Evolutionary conservation across 2,888 invertebrate genomes (phyloP).

Genomic region (Torymus tubicola): DNA sequence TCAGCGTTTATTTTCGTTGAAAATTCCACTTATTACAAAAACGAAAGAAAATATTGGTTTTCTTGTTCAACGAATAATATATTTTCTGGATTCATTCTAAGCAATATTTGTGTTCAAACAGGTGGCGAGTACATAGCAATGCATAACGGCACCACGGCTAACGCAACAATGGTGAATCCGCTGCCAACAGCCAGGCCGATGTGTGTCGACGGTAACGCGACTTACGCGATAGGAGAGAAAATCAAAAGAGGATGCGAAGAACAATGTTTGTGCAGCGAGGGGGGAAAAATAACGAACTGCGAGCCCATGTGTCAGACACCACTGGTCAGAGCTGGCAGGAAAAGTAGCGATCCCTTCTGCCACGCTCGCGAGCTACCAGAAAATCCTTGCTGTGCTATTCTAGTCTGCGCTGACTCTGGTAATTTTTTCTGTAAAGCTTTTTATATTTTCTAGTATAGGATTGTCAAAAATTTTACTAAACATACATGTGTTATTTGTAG

Average conservation of each 20-base stretch:
- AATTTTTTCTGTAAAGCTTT: constrained; percentile 5
- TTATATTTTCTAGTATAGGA: too few species aligned
- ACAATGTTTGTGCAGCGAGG: constrained; percentile 83
- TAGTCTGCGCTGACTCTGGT: constrained; percentile 84
- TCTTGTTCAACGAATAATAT: background rate
- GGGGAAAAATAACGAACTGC: constrained; percentile 83
- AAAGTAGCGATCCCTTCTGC: constrained; percentile 84
- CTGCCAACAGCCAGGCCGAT: constrained; percentile 57
- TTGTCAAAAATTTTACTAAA: too few species aligned
- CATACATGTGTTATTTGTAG: constrained; percentile 54
- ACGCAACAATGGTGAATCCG: constrained; percentile 55
- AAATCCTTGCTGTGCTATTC: constrained; percentile 84
- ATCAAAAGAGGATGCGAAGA: constrained; percentile 87
- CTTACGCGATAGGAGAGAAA: constrained; percentile 82
- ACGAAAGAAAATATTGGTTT: background rate
- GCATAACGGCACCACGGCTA: constrained; percentile 66
- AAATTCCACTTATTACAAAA: too few species aligned
- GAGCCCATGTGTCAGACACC: constrained; percentile 83
- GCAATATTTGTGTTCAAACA: constrained; percentile 44
- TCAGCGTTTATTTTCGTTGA: too few species aligned
- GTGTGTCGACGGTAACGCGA: constrained; percentile 70
- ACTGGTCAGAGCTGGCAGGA: constrained; percentile 83
- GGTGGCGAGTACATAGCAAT: constrained; percentile 70
- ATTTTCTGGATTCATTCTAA: background rate
- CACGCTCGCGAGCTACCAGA: constrained; percentile 83